Conservation (phyloP, 1,140 invertebrate genomes). For the Heterodera carotae region DNA sequence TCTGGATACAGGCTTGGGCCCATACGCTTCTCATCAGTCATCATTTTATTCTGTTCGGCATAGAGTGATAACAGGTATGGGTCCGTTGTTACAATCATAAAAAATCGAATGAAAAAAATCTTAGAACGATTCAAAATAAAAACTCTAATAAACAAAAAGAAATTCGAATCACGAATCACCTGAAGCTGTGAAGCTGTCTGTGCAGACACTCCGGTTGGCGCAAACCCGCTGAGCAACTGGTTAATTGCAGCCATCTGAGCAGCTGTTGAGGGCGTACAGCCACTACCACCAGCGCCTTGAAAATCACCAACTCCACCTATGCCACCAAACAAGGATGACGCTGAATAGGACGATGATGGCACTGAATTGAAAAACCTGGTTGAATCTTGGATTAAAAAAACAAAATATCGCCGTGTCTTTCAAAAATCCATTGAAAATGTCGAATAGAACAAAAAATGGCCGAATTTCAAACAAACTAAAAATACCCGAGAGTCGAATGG, state of each 20-base stretch:
- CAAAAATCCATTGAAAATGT: conserved; percentile 30
- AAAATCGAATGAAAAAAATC: no score
- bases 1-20: no score
- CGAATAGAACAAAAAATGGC: conserved; percentile 18
- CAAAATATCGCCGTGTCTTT: conserved; percentile 44
- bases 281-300: not conserved
- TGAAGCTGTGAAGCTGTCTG: conserved; percentile 4
- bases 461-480: conserved; percentile 3
- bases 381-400: conserved; percentile 39
- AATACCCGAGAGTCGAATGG: no score
- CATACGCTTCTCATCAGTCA: no score
- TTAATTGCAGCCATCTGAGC: not conserved
- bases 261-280: not conserved
- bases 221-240: not conserved
- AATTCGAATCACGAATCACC: not conserved
- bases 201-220: not conserved
- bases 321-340: conserved; percentile 7
- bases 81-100: no score
- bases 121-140: no score
- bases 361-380: not conserved
- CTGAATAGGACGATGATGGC: conserved; percentile 2
- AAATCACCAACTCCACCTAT: not conserved
- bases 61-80: no score
- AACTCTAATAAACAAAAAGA: no score
- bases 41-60: no score